Percentiles rank a stretch among this genome's conserved stretches.
Evolutionary conservation across 2,888 invertebrate species (phyloP).

Genomic region (Anticlea derivata): DNA sequence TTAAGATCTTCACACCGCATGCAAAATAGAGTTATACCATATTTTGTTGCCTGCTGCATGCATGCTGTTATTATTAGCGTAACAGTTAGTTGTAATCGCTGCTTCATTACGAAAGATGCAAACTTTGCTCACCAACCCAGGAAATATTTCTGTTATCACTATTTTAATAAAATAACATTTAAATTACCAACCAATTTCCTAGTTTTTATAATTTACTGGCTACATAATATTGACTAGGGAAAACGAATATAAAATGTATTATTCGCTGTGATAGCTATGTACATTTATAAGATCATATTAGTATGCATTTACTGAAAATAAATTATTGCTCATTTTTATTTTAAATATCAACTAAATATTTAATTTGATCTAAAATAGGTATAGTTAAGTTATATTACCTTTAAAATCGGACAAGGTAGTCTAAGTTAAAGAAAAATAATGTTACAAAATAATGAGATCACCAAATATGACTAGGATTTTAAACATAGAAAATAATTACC

Average conservation of each 20-base stretch:
- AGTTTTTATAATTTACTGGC: conserved; percentile 3
- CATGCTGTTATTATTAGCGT: no score
- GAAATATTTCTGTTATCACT: conserved; percentile 1
- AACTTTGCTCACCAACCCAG: not conserved
- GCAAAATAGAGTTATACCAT: not conserved
- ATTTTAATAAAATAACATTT: conserved; percentile 16
- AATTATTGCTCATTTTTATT: conserved; percentile 8
- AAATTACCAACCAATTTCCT: not conserved
- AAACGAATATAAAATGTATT: not conserved
- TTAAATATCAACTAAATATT: not conserved
- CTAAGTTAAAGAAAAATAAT: no score
- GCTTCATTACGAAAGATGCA: no score
- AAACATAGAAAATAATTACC: not conserved
- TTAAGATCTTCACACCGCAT: not conserved
- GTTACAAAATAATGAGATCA: conserved; percentile 1
- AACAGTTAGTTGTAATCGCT: not conserved
- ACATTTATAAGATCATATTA: not conserved
- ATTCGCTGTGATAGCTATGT: not conserved
- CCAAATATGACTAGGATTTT: not conserved
- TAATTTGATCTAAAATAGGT: not conserved
- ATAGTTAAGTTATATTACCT: not conserved
- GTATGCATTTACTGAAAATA: conserved; percentile 2
- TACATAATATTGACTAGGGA: conserved; percentile 1
- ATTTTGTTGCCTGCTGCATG: no score
- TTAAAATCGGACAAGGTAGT: not conserved